Evolutionary conservation across 1,140 invertebrate genomes (phyloP).

Genomic region (Gyrodactylus bullatarudis): DNA sequence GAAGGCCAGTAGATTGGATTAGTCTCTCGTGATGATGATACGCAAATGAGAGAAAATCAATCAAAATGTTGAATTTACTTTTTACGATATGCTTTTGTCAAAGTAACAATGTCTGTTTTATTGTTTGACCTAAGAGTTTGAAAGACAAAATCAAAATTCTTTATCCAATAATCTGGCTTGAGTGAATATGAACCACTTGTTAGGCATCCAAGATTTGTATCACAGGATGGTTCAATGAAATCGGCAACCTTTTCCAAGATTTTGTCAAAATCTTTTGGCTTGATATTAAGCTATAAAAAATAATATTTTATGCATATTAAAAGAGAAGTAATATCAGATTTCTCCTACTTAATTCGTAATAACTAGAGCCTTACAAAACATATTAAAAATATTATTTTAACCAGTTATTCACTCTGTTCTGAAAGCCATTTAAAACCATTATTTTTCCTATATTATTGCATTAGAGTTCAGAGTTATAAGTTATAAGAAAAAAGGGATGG

Average conservation of each 20-base stretch:
- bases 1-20: no score
- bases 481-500: no score
- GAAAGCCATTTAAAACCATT: background rate
- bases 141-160: constrained; percentile 1
- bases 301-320: no score
- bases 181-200: background rate
- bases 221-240: background rate
- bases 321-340: no score
- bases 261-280: background rate
- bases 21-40: no score
- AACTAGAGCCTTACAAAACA: background rate
- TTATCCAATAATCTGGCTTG: constrained; percentile 1
- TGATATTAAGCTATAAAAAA: background rate
- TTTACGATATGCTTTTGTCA: background rate
- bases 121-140: background rate
- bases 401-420: background rate
- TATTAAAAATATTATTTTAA: background rate
- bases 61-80: no score
- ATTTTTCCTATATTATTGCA: background rate
- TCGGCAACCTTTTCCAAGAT: background rate
- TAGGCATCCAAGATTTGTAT: background rate
- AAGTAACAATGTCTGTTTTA: background rate
- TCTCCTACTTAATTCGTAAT: no score
- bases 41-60: no score
- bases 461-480: no score